These are phyloP conservation scores for Dipodomys stephensi DNA, from an alignment of 2,113 vertebrate genomes.

Conservation along the genomic window DNA sequence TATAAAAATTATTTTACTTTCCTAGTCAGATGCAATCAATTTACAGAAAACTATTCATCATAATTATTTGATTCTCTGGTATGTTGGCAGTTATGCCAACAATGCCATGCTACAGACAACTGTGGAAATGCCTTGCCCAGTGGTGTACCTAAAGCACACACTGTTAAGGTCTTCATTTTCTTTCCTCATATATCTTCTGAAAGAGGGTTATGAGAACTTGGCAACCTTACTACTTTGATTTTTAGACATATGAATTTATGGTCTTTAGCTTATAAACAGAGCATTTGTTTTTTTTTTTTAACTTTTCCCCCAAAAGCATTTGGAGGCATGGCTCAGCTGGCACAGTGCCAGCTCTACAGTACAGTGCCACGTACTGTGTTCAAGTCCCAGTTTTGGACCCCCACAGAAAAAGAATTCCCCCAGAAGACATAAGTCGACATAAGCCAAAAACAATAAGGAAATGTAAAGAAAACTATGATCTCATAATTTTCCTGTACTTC, in stretches of 20 bases:
- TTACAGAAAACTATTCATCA: not conserved
- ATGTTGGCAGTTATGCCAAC: not conserved
- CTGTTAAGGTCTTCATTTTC: conserved; percentile 24
- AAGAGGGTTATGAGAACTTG: conserved; percentile 24
- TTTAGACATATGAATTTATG: not conserved
- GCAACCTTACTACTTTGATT: conserved; percentile 32
- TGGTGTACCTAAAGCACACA: conserved; percentile 25
- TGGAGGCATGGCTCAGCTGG: too few relatives aligned
- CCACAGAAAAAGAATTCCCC: too few relatives aligned
- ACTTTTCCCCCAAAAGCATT: not conserved
- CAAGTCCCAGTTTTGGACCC: too few relatives aligned
- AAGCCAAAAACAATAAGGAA: not conserved
- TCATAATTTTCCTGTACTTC: not conserved
- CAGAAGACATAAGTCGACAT: not conserved
- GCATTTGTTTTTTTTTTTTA: not conserved
- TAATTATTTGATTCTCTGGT: conserved; percentile 61
- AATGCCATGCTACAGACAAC: conserved; percentile 39
- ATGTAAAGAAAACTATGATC: not conserved
- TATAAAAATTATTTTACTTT: conserved; percentile 2
- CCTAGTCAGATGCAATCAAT: not conserved
- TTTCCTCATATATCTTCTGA: conserved; percentile 7
- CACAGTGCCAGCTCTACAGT: too few relatives aligned
- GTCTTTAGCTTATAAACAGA: conserved; percentile 25
- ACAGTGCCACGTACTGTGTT: too few relatives aligned
- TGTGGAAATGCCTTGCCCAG: not conserved